Conservation (phyloP, 2,888 invertebrate genomes). For the Harpalus rubripes region DNA sequence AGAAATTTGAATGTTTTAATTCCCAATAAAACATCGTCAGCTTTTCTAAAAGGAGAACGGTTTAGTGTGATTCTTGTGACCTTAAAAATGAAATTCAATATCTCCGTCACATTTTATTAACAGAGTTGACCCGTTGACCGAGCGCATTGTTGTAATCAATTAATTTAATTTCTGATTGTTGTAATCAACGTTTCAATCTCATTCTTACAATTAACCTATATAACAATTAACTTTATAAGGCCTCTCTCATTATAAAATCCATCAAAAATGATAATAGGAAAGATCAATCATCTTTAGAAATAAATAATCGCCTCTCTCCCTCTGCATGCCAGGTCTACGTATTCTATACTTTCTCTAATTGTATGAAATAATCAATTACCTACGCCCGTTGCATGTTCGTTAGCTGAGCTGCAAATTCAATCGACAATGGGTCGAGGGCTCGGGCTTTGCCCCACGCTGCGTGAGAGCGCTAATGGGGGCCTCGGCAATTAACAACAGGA, state of each 20-base stretch:
- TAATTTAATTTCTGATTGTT: neutral
- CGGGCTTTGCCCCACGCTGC: slow-evolving; percentile 17
- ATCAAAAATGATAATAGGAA: neutral
- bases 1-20: no score
- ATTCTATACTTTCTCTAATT: slow-evolving; percentile 29
- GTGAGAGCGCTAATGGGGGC: slow-evolving; percentile 53
- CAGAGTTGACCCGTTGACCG: no score
- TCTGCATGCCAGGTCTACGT: neutral
- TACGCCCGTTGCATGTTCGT: slow-evolving; percentile 53
- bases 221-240: neutral
- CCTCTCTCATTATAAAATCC: neutral
- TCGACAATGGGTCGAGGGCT: slow-evolving; percentile 36
- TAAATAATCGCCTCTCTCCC: neutral
- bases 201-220: neutral
- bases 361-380: slow-evolving; percentile 48
- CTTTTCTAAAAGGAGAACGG: no score
- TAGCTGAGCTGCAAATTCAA: slow-evolving; percentile 49
- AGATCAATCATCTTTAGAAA: neutral
- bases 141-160: neutral
- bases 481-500: slow-evolving; percentile 53
- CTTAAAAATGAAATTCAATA: no score
- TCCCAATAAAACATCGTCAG: no score
- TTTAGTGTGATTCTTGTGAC: no score
- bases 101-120: no score
- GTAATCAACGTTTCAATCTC: neutral